Percentiles rank a stretch among this genome's conserved stretches.
Conservation (phyloP, 2,797 vertebrate genomes). For the Periophthalmus magnuspinnatus region DNA sequence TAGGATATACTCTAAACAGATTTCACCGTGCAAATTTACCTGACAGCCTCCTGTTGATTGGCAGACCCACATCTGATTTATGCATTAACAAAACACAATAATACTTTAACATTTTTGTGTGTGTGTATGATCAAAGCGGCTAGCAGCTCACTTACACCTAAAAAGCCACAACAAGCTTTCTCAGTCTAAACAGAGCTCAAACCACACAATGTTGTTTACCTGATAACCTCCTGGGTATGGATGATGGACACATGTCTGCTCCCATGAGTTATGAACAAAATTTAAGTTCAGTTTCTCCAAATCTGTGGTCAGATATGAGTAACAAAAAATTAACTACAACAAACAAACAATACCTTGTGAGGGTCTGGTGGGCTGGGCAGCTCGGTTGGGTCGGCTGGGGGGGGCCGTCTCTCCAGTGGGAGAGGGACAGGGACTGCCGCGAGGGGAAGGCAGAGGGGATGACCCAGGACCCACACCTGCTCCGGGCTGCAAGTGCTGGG, state of each 20-base stretch:
- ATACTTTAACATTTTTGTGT: background rate
- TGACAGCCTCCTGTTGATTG: background rate
- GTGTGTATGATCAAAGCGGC: background rate
- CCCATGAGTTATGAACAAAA: background rate
- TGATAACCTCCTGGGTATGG: constrained; percentile 9
- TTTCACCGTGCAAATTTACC: background rate
- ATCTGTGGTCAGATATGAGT: background rate
- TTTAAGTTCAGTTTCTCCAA: background rate
- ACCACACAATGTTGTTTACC: constrained; percentile 3
- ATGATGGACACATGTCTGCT: constrained; percentile 6
- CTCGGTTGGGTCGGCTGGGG: constrained; percentile 84
- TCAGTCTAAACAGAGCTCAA: background rate
- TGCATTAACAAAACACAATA: constrained; percentile 3
- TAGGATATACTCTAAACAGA: background rate
- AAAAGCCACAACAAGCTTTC: constrained; percentile 4
- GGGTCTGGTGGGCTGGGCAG: constrained; percentile 78
- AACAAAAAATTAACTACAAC: constrained; percentile 1
- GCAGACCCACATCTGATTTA: background rate
- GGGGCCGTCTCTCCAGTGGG: constrained; percentile 86
- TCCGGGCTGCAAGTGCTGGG: constrained; percentile 90
- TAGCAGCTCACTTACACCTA: background rate
- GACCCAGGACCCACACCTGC: constrained; percentile 78
- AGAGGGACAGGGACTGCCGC: constrained; percentile 90
- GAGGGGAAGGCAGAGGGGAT: constrained; percentile 88
- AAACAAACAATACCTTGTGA: constrained; percentile 81